phyloP scores from a whole-genome alignment of 2,113 vertebrate genomes.

The Circaetus gallicus region DNA sequence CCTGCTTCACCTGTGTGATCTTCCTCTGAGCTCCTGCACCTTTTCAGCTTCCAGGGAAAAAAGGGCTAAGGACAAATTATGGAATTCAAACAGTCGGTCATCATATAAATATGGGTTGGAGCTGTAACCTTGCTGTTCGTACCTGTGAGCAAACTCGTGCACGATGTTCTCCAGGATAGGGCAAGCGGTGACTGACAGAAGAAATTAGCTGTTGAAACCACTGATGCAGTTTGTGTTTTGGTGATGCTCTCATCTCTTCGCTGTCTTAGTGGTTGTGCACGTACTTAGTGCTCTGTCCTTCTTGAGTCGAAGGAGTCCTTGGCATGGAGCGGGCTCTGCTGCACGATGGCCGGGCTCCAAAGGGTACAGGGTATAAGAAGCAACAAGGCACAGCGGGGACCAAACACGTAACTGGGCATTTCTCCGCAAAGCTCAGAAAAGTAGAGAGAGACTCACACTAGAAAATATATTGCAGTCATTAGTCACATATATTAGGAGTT shows the following conservation, averaged over 20 bases:
- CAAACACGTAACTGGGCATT: neutral
- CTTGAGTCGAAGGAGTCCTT: neutral
- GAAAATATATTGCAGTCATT: constrained; percentile 37
- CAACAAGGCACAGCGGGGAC: neutral
- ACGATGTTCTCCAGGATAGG: neutral
- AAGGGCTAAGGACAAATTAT: neutral
- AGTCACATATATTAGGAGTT: neutral
- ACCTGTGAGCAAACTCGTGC: neutral
- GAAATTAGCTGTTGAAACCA: neutral
- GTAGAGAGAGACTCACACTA: neutral
- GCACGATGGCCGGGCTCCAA: neutral
- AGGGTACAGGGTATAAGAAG: neutral
- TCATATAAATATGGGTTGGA: neutral
- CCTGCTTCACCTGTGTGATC: accelerated
- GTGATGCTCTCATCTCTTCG: neutral
- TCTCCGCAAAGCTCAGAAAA: neutral
- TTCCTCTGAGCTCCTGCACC: neutral
- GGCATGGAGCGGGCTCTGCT: neutral
- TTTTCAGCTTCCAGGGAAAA: neutral
- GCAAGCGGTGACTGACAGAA: accelerated
- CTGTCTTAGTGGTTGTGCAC: neutral
- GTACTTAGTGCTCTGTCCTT: neutral
- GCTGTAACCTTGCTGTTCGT: accelerated
- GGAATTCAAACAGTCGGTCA: neutral
- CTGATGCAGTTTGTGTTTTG: neutral